Base-by-base conservation (phyloP, 1,140 invertebrate species). In the Radopholus similis region DNA sequence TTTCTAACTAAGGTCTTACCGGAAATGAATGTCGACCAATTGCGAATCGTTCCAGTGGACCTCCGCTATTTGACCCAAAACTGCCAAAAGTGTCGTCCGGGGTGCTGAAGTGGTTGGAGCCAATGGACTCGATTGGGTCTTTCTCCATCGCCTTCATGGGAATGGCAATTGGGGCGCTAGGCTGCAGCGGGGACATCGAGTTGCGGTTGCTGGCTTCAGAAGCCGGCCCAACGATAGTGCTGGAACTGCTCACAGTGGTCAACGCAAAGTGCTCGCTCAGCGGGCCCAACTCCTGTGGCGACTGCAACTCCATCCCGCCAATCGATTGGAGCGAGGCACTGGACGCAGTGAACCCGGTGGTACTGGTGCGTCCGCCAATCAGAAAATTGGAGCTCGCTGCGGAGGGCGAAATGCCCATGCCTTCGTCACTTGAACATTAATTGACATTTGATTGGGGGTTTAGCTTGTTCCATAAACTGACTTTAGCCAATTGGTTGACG, bases 401-500 rank as follows among this genome's bases (percentile, higher is more conserved):
- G 23, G 71, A 30, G 23, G 72, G 71, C 37, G 75, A 75, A 35
- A 76, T 47, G 2, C 76, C 72, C 13, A 74, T 56, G 30, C 49
- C 30, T 38, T 76, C 72, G 9, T 73, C 72, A 59, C 74, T 73
- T 58, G 42, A 75, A 30, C 34, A 49, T 66, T 62, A 18, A 21
- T 11, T 26, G 23, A 64, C 2, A 2, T 67, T 2, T 66, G 2
- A 5, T 60, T 51, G 28, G 8, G n/a, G 4, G 23, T 4, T 8
- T 15, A 63, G 59, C 21, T 1, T 62, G 13, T 62, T 9, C 1
- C 40, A n/a, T 4, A 65, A 35, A 28, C 18, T 18, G 26, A 76
- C 71, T 23, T 70, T 23, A 75, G 64, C 76, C 75, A 75, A 58
- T 58, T 78, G n/a, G 74, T 64, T 3, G 73, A 75, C 21, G 73